Evolutionary conservation across 2,797 vertebrate species (phyloP), one percentile per base, ranked within the genome.

Genomic region (Sebastes wilsoni): DNA sequence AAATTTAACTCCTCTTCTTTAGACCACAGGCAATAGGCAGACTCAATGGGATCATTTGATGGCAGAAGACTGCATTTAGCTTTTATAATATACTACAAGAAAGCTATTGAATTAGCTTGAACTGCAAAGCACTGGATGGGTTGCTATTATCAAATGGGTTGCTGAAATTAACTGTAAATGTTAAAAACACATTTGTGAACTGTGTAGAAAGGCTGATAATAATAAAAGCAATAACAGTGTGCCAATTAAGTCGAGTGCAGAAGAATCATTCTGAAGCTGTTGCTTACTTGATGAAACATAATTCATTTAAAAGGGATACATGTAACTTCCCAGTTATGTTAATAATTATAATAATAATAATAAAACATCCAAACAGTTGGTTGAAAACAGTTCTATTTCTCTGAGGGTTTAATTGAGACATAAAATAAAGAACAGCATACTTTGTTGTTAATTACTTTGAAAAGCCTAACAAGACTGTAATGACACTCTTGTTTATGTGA

Each of bases 1-100:
- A 84, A 91, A 85, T 78, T n/a, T 38, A 82, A 79, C 66, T 82
- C 36, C 38, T 79, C 52, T 81, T 73, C 66, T 76, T 76, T 46
- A 27, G 72, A 80, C 68, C 67, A 67, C 54, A 74, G 68, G 78
- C 83, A 71, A 36, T 8, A 76, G 54, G 56, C 67, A 38, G 46
- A 66, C 72, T 76, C 46, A 62, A 25, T 42, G 66, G 52, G 72
- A 78, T 72, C 42, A 69, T 86, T 87, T 76, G 38, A 83, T 56
- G 23, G 54, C 73, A 79, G 56, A 76, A 72, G 25, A 72, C 65
- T 34, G 66, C 34, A 23, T 68, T 81, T 42, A 69, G 59, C 14
- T 77, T 72, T 81, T 75, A 38, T 70, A 77, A 82, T 68, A 70
- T 55, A 78, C 58, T 34, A 54, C 36, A 78, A 42, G 28, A 79